A percentile compares a stretch with the other conserved stretches of the same genome.
Conservation (phyloP, 2,797 vertebrate species). For the Amphiprion clarkii region DNA sequence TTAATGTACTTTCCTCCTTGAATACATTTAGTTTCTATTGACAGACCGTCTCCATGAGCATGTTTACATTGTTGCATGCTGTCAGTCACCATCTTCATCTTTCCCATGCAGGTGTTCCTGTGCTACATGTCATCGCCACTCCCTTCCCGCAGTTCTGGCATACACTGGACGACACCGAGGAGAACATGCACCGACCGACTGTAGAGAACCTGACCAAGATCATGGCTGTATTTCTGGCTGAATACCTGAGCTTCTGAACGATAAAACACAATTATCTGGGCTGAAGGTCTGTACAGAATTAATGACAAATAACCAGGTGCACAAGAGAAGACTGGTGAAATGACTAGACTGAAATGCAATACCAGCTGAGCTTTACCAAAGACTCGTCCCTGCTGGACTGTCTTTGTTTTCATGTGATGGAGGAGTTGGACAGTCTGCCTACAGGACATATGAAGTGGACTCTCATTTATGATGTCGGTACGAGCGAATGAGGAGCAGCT, state of each 20-base stretch:
- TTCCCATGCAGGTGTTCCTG: constrained; percentile 86
- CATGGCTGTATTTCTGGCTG: constrained; percentile 88
- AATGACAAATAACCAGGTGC: background rate
- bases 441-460: constrained; percentile 12
- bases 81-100: background rate
- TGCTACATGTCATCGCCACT: constrained; percentile 91
- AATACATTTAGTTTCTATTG: too few species aligned
- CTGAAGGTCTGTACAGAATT: background rate
- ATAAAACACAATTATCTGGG: background rate
- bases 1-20: too few species aligned
- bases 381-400: constrained; percentile 28
- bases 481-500: constrained; percentile 3
- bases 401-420: background rate
- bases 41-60: too few species aligned
- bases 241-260: constrained; percentile 88
- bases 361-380: constrained; percentile 46
- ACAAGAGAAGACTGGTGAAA: constrained; percentile 4
- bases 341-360: background rate
- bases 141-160: constrained; percentile 95
- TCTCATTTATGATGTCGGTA: constrained; percentile 17
- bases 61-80: background rate
- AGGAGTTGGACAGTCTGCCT: background rate
- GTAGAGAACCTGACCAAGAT: constrained; percentile 91
- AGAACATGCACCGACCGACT: constrained; percentile 90
- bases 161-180: constrained; percentile 89